Percentiles rank a stretch among this genome's conserved stretches.
Conservation (phyloP, 2,113 vertebrate genomes). For the Myanophis thanlyinensis region DNA sequence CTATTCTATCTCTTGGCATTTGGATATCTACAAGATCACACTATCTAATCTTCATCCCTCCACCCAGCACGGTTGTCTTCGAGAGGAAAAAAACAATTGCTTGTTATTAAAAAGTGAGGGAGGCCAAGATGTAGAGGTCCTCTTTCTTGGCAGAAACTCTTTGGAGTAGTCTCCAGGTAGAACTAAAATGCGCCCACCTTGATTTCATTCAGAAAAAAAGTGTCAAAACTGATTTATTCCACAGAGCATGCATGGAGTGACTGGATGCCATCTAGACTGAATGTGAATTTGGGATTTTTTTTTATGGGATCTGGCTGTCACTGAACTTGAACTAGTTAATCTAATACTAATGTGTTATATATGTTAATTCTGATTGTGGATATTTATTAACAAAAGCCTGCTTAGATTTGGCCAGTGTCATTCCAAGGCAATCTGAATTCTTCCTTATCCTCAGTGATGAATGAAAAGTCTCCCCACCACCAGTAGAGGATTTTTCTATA, state of each 20-base stretch:
- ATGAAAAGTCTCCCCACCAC: neutral
- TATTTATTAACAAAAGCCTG: neutral
- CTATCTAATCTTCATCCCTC: neutral
- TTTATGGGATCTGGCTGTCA: neutral
- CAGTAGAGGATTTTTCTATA: neutral
- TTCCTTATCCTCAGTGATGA: neutral
- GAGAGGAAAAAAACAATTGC: neutral
- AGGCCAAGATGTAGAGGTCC: neutral
- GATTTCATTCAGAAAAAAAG: neutral
- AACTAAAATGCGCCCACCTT: neutral
- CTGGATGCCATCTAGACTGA: neutral
- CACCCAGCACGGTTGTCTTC: neutral
- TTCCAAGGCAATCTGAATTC: neutral
- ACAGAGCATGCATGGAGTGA: neutral
- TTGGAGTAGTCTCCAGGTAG: neutral
- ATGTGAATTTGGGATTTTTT: neutral
- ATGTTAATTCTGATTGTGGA: neutral
- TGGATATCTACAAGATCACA: neutral
- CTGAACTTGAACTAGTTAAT: neutral
- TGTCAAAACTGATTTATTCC: neutral
- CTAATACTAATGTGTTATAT: neutral
- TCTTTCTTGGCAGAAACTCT: neutral
- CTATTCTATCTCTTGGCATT: too few relatives aligned
- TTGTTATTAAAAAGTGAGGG: neutral
- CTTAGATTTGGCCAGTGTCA: neutral